Evolutionary conservation across 2,797 vertebrate genomes (phyloP).

Genomic region (Characodon lateralis): DNA sequence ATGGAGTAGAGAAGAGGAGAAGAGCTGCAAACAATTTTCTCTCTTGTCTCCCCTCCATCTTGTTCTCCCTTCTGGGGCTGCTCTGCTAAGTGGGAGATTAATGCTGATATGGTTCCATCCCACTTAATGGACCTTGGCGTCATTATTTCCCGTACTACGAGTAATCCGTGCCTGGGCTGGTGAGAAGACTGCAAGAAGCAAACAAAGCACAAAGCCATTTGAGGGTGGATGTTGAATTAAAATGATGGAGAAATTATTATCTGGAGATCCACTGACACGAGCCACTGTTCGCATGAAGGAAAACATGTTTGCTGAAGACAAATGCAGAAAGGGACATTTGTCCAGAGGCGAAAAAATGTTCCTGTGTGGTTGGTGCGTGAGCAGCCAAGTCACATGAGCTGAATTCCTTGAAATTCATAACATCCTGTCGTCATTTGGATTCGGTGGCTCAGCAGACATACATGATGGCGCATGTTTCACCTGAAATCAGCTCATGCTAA

Average conservation of each 20-base stretch:
- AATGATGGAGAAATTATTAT: constrained; percentile 60
- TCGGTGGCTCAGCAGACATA: constrained; percentile 20
- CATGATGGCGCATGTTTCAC: constrained; percentile 21
- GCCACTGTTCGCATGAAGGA: constrained; percentile 33
- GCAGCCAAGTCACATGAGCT: constrained; percentile 41
- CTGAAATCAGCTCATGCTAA: constrained; percentile 2
- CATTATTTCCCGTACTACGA: constrained; percentile 81
- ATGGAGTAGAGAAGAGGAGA: constrained; percentile 34
- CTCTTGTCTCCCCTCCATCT: constrained; percentile 34
- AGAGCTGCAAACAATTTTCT: constrained; percentile 50
- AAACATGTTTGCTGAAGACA: constrained; percentile 35
- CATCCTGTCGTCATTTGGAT: constrained; percentile 38
- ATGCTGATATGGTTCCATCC: constrained; percentile 81
- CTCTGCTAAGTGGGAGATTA: constrained; percentile 81
- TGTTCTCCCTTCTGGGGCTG: constrained; percentile 62
- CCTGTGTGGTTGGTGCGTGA: constrained; percentile 31
- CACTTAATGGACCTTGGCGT: constrained; percentile 82
- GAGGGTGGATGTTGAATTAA: constrained; percentile 48
- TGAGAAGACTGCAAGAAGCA: constrained; percentile 62
- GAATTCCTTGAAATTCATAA: constrained; percentile 47
- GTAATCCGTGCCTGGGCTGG: constrained; percentile 71
- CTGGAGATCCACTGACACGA: constrained; percentile 46
- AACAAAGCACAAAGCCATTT: constrained; percentile 74
- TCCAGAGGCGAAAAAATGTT: constrained; percentile 30
- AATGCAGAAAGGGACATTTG: constrained; percentile 46